Evolutionary conservation across 2,888 invertebrate genomes (phyloP), one percentile per base, ranked within the genome.

Genomic region (Agrochola lychnidis): DNA sequence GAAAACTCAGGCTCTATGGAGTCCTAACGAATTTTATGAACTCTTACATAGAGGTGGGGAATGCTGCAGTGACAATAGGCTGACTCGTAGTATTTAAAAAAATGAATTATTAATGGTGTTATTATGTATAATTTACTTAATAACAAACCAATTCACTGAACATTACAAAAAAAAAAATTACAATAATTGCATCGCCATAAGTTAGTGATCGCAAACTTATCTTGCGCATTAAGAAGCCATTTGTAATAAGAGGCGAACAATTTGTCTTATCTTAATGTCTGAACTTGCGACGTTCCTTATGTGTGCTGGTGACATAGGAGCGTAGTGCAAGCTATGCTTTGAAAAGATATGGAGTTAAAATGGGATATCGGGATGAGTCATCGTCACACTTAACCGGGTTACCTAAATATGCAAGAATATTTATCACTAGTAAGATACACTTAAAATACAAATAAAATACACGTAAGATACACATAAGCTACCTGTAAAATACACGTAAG

Each of bases 241-340:
- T 94, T 93, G 91, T 94, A 93, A 94, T 92, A 90, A 89, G 89
- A 87, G 89, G 90, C 86, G 88, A 92, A 92, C 92, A 89, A 94
- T 94, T 93, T 91, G 91, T 93, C 93, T 93, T 95, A 95, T 95
- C 95, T 94, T 94, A 94, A 95, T 94, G 92, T 92, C 80, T 87
- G 85, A 95, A 95, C 89, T 95, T 94, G 88, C 89, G 77, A 88
- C 84, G 82, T 86, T 83, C 84, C 88, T 88, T 91, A 90, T 90
- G 87, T 90, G 88, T 74, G 53, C 70, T 45, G 40, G 63, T 76
- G 40, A 7, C 4, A 16, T 48, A 66, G 36, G 57, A 10, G 4
- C 10, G 4, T 2, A 61, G 36, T 16, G 10, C 3, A 42, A 80
- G 83, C 77, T 45, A 45, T 14, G 14, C 14, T 45, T 45, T 45